Conservation (phyloP, 64 coral and sea anemone genomes). For the Stichodactyla helianthus region DNA sequence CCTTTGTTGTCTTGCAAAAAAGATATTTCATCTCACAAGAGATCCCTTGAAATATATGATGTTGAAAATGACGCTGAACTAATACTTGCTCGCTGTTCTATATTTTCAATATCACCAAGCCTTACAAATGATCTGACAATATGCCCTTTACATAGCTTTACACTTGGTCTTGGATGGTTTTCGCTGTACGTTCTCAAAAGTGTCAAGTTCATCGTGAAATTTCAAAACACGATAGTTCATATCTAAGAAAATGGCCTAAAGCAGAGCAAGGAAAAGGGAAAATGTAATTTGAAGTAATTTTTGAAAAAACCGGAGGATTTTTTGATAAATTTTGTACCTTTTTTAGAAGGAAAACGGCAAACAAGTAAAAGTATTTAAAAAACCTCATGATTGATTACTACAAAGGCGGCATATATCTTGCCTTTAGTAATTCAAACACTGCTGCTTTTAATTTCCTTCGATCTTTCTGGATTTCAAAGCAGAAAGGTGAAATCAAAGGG, state of each 20-base stretch:
- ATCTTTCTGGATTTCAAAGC: too few species aligned
- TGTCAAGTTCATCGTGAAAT: slow-evolving; percentile 17
- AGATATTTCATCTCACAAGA: slow-evolving; percentile 25
- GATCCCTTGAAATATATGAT: not conserved
- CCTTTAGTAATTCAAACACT: too few species aligned
- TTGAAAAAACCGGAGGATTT: too few species aligned
- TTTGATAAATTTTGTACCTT: too few species aligned
- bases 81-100: slow-evolving; percentile 17
- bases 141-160: not conserved
- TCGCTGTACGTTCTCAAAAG: not conserved
- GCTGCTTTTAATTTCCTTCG: too few species aligned
- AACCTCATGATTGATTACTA: too few species aligned
- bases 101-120: slow-evolving; percentile 1
- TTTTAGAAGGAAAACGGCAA: too few species aligned
- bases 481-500: too few species aligned
- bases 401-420: too few species aligned
- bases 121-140: not conserved
- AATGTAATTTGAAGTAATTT: too few species aligned
- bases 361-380: too few species aligned
- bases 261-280: not conserved
- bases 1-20: slow-evolving; percentile 17
- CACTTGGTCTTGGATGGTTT: not conserved
- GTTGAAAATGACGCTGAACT: slow-evolving; percentile 20
- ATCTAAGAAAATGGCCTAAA: slow-evolving; percentile 25
- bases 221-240: not conserved